These are phyloP conservation scores for Timema cristinae DNA, from an alignment of 2,888 invertebrate species.

Conservation along the genomic window DNA sequence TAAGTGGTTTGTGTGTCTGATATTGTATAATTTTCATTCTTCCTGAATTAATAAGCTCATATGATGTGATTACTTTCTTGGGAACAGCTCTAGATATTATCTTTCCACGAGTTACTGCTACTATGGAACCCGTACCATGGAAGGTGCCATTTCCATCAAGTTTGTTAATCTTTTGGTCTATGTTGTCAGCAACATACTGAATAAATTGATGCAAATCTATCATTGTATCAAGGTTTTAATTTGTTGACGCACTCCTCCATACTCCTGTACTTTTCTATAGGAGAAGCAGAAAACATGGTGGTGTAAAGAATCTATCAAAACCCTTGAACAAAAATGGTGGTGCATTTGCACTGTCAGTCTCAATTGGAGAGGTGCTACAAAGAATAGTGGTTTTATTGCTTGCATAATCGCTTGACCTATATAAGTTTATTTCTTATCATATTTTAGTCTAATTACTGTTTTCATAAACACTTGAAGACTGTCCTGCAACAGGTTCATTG, in stretches of 20 bases:
- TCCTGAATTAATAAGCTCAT: too few species aligned
- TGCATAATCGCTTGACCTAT: slow-evolving; percentile 11
- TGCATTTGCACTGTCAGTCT: slow-evolving; percentile 9
- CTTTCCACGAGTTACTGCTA: not conserved
- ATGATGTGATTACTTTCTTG: too few species aligned
- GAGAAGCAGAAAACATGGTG: not conserved
- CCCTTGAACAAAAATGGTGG: too few species aligned
- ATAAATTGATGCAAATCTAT: not conserved
- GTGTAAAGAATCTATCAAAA: not conserved
- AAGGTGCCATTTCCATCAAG: slow-evolving; percentile 6
- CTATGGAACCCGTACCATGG: slow-evolving; percentile 4
- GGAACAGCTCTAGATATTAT: too few species aligned
- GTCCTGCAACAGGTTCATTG: not conserved
- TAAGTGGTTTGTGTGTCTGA: too few species aligned
- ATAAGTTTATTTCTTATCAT: not conserved
- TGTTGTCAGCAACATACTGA: slow-evolving; percentile 12
- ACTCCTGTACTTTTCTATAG: not conserved
- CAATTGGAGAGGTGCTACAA: not conserved
- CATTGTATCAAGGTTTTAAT: not conserved
- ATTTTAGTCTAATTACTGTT: not conserved
- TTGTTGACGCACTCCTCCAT: not conserved
- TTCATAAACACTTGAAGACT: slow-evolving; percentile 2
- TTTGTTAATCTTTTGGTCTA: slow-evolving; percentile 5
- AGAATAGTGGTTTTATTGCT: not conserved
- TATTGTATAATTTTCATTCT: too few species aligned